Evolutionary conservation across 2,113 vertebrate species (phyloP).

Genomic region (Ictidomys tridecemlineatus): DNA sequence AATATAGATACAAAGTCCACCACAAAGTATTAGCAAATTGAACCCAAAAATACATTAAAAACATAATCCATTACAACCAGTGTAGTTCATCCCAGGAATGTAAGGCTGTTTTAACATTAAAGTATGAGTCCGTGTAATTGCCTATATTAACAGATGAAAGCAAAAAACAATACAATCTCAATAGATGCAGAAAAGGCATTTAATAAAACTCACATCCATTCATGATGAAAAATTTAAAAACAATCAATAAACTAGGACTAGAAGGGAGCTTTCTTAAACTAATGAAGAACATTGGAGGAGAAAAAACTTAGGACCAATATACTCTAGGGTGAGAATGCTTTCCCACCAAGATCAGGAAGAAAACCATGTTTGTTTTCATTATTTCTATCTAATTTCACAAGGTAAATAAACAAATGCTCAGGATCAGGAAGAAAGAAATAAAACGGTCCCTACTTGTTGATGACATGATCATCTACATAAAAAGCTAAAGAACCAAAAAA

Average conservation of each 20-base stretch:
- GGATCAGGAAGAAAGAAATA: background rate
- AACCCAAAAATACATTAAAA: background rate
- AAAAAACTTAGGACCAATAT: background rate
- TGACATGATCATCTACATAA: background rate
- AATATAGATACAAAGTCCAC: background rate
- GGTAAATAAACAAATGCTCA: background rate
- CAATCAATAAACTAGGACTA: background rate
- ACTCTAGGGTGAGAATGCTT: background rate
- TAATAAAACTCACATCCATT: background rate
- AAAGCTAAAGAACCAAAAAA: background rate
- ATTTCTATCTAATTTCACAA: background rate
- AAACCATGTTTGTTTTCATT: background rate
- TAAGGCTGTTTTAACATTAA: background rate
- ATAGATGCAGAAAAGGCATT: background rate
- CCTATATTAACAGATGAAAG: background rate
- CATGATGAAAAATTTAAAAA: background rate
- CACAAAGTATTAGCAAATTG: background rate
- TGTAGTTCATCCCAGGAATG: background rate
- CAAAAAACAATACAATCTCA: background rate
- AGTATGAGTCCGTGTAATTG: background rate
- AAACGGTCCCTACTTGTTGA: background rate
- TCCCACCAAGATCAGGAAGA: background rate
- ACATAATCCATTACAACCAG: background rate
- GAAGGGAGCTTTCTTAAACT: background rate
- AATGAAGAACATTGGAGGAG: background rate